phyloP scores from a whole-genome alignment of 2,113 vertebrate species.

The Forbesichthys agassizii region DNA sequence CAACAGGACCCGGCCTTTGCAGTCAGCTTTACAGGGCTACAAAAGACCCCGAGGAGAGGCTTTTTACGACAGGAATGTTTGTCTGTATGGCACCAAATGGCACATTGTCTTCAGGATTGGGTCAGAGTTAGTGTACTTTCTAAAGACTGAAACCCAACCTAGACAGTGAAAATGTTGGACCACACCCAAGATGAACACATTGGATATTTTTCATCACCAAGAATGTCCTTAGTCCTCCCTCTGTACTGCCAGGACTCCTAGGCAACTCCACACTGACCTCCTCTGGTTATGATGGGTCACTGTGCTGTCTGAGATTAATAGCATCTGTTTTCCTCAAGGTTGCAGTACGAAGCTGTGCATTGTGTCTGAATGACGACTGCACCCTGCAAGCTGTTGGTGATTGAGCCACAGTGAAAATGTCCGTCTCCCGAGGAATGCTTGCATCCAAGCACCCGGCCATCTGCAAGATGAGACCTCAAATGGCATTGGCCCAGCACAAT shows the following conservation, averaged over 20 bases:
- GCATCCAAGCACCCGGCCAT: slow-evolving; percentile 1
- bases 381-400: not conserved
- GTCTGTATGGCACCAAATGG: slow-evolving; percentile 22
- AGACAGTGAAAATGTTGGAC: slow-evolving; percentile 10
- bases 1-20: slow-evolving; percentile 61
- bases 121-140: slow-evolving; percentile 18
- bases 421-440: not conserved
- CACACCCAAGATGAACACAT: slow-evolving; percentile 8
- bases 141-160: slow-evolving; percentile 22
- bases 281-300: slow-evolving; percentile 64
- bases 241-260: slow-evolving; percentile 35
- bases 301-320: slow-evolving; percentile 31
- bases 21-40: slow-evolving; percentile 47
- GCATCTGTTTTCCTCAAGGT: slow-evolving; percentile 18
- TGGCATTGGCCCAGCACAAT: not conserved
- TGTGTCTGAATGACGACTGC: not conserved
- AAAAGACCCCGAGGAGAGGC: slow-evolving; percentile 9
- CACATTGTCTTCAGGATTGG: not conserved
- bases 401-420: not conserved
- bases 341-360: slow-evolving; percentile 3
- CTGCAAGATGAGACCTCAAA: not conserved
- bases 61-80: slow-evolving; percentile 34
- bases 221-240: not conserved
- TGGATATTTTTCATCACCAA: slow-evolving; percentile 1
- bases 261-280: slow-evolving; percentile 74